These are phyloP conservation scores for Erpobdella octoculata DNA, from an alignment of 2,888 invertebrate species.

Conservation along the genomic window DNA sequence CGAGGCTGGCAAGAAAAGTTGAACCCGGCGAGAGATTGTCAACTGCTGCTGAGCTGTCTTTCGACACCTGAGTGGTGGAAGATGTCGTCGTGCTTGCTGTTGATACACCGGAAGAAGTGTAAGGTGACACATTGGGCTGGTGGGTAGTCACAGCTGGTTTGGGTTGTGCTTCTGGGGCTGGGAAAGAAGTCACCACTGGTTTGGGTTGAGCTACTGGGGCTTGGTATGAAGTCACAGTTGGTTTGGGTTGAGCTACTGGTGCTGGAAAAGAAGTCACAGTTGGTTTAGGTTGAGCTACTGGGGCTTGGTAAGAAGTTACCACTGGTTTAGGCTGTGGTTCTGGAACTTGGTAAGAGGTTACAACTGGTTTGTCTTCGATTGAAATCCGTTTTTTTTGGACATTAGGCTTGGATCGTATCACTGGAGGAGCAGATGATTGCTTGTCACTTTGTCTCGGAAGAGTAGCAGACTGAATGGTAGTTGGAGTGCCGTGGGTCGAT, in stretches of 20 bases:
- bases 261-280: not conserved
- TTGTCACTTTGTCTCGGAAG: not conserved
- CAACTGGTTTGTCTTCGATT: not conserved
- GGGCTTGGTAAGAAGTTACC: not conserved
- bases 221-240: not conserved
- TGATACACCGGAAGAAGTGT: not conserved
- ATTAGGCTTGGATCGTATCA: conserved; percentile 12
- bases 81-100: not conserved
- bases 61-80: not conserved
- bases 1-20: not conserved
- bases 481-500: conserved; percentile 3
- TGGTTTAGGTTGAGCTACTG: not conserved
- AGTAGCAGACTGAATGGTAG: not conserved
- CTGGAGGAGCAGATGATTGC: conserved; percentile 2
- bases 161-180: not conserved
- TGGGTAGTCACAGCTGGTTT: not conserved
- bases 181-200: not conserved
- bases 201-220: not conserved
- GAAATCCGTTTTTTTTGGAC: conserved; percentile 13
- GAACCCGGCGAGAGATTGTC: conserved; percentile 8
- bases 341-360: not conserved
- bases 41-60: not conserved
- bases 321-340: not conserved
- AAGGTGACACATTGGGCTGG: not conserved
- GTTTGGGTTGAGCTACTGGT: no score